Conservation (phyloP, 2,888 invertebrate species). For the Drosophila neotestacea region DNA sequence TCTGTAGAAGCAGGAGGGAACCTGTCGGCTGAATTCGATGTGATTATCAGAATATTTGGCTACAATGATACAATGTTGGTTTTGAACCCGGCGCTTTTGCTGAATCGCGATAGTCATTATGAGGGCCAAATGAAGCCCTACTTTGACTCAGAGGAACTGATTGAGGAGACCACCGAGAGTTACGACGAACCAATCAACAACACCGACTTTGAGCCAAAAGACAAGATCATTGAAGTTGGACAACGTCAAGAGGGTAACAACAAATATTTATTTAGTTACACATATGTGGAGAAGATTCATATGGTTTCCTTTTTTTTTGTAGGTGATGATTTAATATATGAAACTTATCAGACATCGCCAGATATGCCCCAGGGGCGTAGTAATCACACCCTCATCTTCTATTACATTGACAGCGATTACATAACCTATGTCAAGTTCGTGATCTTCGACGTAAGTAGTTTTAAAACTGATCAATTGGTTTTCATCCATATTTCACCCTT, state of each 20-base stretch:
- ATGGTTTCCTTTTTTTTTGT: neutral
- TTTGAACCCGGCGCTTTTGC: conserved; percentile 63
- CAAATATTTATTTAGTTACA: no score
- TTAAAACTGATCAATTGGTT: neutral
- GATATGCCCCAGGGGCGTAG: conserved; percentile 30
- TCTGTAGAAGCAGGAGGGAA: neutral
- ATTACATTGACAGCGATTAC: conserved; percentile 79
- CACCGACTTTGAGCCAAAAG: conserved; percentile 50
- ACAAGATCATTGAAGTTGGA: conserved; percentile 77
- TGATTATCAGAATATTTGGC: conserved; percentile 79
- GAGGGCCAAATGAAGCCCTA: conserved; percentile 62
- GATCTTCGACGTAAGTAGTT: conserved; percentile 77
- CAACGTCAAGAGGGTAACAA: conserved; percentile 72
- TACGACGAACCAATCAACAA: conserved; percentile 21
- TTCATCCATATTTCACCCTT: neutral
- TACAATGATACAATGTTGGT: conserved; percentile 65
- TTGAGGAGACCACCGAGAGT: neutral
- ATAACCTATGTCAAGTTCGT: conserved; percentile 80
- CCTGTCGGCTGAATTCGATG: conserved; percentile 57
- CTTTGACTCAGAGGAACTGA: neutral
- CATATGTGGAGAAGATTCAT: neutral
- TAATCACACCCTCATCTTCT: conserved; percentile 76
- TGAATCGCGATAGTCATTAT: conserved; percentile 71
- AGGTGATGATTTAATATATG: conserved; percentile 79
- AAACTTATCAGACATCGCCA: conserved; percentile 72